phyloP scores from a whole-genome alignment of 2,888 invertebrate species.

The Chouioia cunea region DNA sequence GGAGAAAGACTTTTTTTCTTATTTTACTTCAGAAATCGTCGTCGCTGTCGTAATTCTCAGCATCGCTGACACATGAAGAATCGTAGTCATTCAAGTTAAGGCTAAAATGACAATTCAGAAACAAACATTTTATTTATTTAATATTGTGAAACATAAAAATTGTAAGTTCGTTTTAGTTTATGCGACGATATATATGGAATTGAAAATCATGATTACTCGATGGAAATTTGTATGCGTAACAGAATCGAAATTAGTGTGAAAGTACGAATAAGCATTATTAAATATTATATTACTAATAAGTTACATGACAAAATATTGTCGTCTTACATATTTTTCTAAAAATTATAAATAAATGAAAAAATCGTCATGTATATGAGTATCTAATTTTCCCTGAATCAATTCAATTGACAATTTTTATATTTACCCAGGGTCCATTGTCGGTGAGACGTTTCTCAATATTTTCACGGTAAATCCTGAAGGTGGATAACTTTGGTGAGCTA shows the following conservation, averaged over 20 bases:
- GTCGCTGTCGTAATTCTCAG: conserved; percentile 1
- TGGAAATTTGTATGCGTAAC: too few relatives aligned
- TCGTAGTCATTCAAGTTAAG: too few relatives aligned
- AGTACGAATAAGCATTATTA: too few relatives aligned
- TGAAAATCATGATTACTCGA: too few relatives aligned
- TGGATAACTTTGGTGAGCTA: conserved; percentile 62
- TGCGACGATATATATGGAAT: too few relatives aligned
- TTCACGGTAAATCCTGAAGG: conserved; percentile 60
- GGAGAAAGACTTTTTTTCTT: conserved; percentile 2
- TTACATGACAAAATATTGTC: not conserved
- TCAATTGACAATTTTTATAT: conserved; percentile 35
- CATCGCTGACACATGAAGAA: not conserved
- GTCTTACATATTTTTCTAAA: conserved; percentile 1
- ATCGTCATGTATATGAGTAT: not conserved
- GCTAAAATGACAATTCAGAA: too few relatives aligned
- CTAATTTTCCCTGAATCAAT: not conserved
- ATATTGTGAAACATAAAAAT: too few relatives aligned
- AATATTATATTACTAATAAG: too few relatives aligned
- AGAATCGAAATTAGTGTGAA: too few relatives aligned
- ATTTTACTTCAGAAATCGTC: conserved; percentile 35
- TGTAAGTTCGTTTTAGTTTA: too few relatives aligned
- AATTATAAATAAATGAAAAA: conserved; percentile 22
- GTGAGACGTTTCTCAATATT: conserved; percentile 48
- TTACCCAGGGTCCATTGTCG: conserved; percentile 43
- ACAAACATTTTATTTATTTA: too few relatives aligned